Percentiles rank a stretch among this genome's conserved stretches.
phyloP scores from a whole-genome alignment of 2,797 vertebrate species.

The Eutrigla gurnardus region DNA sequence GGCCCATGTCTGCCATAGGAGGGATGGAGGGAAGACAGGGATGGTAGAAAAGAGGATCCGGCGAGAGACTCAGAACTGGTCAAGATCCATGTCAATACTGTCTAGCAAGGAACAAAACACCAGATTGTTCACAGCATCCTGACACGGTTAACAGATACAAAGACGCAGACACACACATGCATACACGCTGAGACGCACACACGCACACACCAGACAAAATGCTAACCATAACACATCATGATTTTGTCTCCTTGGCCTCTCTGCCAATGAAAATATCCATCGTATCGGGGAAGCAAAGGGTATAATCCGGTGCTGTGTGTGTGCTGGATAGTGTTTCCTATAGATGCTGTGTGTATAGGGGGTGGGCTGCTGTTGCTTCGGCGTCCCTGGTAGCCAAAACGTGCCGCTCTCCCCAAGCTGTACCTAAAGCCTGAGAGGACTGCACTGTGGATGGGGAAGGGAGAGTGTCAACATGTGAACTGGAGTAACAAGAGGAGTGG shows the following conservation, averaged over 20 bases:
- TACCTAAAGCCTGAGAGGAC: conserved; percentile 87
- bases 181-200: conserved; percentile 41
- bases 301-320: conserved; percentile 60
- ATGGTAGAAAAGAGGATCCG: conserved; percentile 50
- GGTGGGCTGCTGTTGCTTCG: conserved; percentile 77
- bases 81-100: conserved; percentile 59
- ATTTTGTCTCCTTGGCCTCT: conserved; percentile 72
- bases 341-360: conserved; percentile 76
- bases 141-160: conserved; percentile 60
- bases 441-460: conserved; percentile 81
- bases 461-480: conserved; percentile 74
- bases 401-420: conserved; percentile 86
- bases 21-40: conserved; percentile 66
- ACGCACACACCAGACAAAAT: conserved; percentile 70
- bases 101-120: conserved; percentile 52
- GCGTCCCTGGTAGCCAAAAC: conserved; percentile 84
- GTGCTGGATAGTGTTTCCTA: conserved; percentile 64
- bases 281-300: conserved; percentile 58
- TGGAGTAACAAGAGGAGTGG: conserved; percentile 56
- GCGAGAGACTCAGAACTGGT: conserved; percentile 61
- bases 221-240: conserved; percentile 84
- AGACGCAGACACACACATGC: conserved; percentile 55
- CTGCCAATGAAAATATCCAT: conserved; percentile 73
- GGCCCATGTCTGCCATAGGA: conserved; percentile 79
- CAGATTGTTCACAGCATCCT: conserved; percentile 54